Conservation (phyloP, 2,888 invertebrate genomes). For the Spilarctia lutea region DNA sequence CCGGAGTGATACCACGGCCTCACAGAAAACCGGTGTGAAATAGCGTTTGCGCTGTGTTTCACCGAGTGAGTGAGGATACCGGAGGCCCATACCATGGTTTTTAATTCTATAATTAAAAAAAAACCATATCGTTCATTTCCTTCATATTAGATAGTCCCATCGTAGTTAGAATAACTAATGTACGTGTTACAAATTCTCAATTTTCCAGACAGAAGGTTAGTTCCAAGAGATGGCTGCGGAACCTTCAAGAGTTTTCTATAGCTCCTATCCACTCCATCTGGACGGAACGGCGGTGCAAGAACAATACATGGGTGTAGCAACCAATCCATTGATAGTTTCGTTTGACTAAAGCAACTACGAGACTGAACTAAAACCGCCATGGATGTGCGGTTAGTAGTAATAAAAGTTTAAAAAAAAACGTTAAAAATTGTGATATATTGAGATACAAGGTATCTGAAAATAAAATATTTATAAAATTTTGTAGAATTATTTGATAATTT, state of each 20-base stretch:
- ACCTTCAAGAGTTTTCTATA: constrained; percentile 53
- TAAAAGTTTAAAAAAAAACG: not conserved
- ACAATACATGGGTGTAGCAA: constrained; percentile 61
- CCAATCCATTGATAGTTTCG: constrained; percentile 49
- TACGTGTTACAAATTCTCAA: constrained; percentile 52
- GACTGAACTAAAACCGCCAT: constrained; percentile 14
- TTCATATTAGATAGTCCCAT: not conserved
- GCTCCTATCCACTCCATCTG: constrained; percentile 75
- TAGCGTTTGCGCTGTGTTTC: too few species aligned
- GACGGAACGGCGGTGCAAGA: constrained; percentile 70
- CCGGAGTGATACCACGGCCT: too few species aligned
- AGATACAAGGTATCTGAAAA: not conserved
- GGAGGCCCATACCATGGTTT: too few species aligned
- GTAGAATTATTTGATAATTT: not conserved
- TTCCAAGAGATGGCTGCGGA: constrained; percentile 61
- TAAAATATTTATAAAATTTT: not conserved
- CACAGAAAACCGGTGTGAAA: too few species aligned
- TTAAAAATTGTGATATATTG: not conserved
- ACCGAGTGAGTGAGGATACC: too few species aligned
- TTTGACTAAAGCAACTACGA: constrained; percentile 21
- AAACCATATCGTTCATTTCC: not conserved
- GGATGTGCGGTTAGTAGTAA: not conserved
- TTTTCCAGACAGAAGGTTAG: constrained; percentile 73
- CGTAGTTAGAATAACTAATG: constrained; percentile 66
- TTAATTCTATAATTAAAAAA: too few species aligned